phyloP scores from a whole-genome alignment of 1,140 invertebrate species.

The Drosophila nikananu region DNA sequence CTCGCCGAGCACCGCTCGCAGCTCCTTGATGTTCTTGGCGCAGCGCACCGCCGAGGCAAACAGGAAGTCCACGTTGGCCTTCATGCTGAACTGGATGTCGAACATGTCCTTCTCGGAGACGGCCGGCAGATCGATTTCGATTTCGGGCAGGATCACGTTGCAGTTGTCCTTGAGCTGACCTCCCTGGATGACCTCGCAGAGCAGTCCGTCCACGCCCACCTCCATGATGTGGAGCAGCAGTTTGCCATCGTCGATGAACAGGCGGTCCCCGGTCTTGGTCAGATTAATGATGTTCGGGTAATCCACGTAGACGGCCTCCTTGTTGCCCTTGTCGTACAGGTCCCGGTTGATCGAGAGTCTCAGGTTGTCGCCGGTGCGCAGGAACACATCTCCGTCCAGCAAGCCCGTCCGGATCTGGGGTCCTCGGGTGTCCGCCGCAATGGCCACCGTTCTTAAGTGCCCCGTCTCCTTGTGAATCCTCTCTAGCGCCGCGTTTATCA shows the following conservation, averaged over 20 bases:
- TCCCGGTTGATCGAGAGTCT: constrained; percentile 94
- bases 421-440: constrained; percentile 98
- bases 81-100: constrained; percentile 97
- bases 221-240: constrained; percentile 95
- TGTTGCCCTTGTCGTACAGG: constrained; percentile 92
- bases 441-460: constrained; percentile 80
- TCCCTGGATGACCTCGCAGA: constrained; percentile 97
- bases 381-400: constrained; percentile 92
- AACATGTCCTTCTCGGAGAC: constrained; percentile 99
- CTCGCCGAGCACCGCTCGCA: constrained; percentile 94
- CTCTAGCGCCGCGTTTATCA: constrained; percentile 93
- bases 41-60: constrained; percentile 99
- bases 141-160: constrained; percentile 97
- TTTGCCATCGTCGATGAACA: constrained; percentile 98
- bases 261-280: constrained; percentile 92
- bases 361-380: constrained; percentile 93
- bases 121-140: constrained; percentile 97
- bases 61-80: constrained; percentile 98
- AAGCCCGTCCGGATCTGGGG: constrained; percentile 98
- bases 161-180: constrained; percentile 97
- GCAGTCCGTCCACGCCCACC: constrained; percentile 86
- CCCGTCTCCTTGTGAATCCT: constrained; percentile 91
- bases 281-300: constrained; percentile 98
- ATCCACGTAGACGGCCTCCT: constrained; percentile 91
- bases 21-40: constrained; percentile 94